Percentiles rank a stretch among this genome's conserved stretches.
These are phyloP conservation scores for Rhaphigaster nebulosa DNA, from an alignment of 2,888 invertebrate species.

Conservation along the genomic window DNA sequence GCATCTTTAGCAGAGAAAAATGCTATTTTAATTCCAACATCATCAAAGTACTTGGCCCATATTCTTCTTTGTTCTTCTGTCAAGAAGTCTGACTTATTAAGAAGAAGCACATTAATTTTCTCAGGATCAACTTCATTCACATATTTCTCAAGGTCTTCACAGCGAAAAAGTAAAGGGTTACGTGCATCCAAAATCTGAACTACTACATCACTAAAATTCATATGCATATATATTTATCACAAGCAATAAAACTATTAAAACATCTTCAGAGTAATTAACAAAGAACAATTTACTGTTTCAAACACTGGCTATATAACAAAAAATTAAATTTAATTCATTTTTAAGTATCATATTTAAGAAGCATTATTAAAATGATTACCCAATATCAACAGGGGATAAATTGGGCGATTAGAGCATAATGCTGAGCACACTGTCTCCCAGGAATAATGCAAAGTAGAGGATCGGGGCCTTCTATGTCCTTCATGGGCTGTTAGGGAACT, in stretches of 20 bases:
- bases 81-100: conserved; percentile 97
- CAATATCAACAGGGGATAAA: too few species aligned
- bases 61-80: conserved; percentile 81
- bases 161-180: conserved; percentile 93
- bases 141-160: conserved; percentile 90
- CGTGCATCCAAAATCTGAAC: conserved; percentile 96
- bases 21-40: conserved; percentile 78
- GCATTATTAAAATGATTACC: too few species aligned
- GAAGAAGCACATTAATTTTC: conserved; percentile 85
- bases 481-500: too few species aligned
- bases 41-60: conserved; percentile 90
- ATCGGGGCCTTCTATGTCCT: too few species aligned
- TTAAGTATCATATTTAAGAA: too few species aligned
- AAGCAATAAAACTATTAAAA: neutral
- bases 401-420: too few species aligned
- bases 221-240: neutral
- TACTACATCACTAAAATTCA: conserved; percentile 87
- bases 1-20: conserved; percentile 90
- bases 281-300: neutral
- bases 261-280: neutral
- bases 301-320: neutral
- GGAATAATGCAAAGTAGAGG: too few species aligned
- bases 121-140: conserved; percentile 80
- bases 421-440: too few species aligned
- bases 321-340: too few species aligned